These are phyloP conservation scores for Balanococcus diminutus DNA, from an alignment of 2,888 invertebrate species.

Conservation along the genomic window DNA sequence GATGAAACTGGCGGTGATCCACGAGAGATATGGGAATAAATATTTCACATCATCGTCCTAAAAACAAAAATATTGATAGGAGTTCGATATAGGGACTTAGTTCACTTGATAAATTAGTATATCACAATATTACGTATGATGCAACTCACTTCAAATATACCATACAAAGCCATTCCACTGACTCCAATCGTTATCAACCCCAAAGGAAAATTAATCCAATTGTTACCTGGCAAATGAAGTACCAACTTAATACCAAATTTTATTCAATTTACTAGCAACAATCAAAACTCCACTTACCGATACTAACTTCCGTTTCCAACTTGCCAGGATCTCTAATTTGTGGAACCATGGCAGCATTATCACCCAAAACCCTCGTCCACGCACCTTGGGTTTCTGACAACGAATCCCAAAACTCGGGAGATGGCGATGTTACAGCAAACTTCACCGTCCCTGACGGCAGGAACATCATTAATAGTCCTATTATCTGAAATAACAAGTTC, in stretches of 20 bases:
- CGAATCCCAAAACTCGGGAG: not conserved
- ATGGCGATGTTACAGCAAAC: not conserved
- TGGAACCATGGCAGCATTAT: not conserved
- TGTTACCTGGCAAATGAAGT: not conserved
- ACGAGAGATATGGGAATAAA: not conserved
- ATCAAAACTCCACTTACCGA: not conserved
- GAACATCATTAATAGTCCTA: not conserved
- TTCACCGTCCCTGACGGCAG: not conserved
- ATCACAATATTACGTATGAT: not conserved
- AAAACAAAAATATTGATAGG: not conserved
- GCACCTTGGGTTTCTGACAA: not conserved
- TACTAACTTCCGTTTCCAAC: not conserved
- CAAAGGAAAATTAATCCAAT: not conserved
- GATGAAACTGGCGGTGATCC: not conserved
- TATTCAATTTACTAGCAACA: not conserved
- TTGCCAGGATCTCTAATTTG: not conserved
- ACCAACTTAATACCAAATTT: not conserved
- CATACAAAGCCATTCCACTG: conserved; percentile 17
- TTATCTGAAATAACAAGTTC: not conserved
- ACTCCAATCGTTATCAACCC: not conserved
- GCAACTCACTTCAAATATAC: not conserved
- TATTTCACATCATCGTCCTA: conserved; percentile 1
- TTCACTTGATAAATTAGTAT: not conserved
- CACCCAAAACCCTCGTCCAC: not conserved
- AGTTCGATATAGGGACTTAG: not conserved